Conservation (phyloP, 2,113 vertebrate species). For the Helogale parvula region DNA sequence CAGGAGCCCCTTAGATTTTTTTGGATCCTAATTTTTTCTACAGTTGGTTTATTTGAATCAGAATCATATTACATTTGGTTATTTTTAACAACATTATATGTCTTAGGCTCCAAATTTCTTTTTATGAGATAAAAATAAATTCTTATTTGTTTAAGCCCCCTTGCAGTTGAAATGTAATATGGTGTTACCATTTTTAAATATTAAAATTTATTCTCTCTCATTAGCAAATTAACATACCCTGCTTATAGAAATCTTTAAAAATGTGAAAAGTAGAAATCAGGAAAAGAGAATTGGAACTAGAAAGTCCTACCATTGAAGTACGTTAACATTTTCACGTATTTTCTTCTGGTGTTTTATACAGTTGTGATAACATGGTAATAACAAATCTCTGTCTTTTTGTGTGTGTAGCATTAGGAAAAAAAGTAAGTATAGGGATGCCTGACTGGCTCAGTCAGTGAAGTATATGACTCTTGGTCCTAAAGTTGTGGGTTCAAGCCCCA, state of each 20-base stretch:
- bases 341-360: background rate
- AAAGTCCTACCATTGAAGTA: background rate
- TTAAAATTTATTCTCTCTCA: conserved; percentile 29
- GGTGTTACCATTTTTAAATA: background rate
- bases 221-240: background rate
- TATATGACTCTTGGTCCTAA: too few species aligned
- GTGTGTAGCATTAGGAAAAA: background rate
- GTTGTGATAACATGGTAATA: background rate
- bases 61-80: background rate
- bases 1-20: background rate
- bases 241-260: conserved; percentile 17
- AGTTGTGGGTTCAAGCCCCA: too few species aligned
- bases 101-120: background rate
- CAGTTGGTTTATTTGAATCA: background rate
- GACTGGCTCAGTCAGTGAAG: too few species aligned
- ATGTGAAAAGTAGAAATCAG: background rate
- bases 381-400: background rate
- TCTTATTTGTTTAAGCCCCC: background rate
- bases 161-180: background rate
- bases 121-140: conserved; percentile 35
- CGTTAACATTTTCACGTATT: conserved; percentile 20
- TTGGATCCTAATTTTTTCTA: background rate
- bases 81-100: background rate
- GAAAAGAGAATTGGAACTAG: background rate
- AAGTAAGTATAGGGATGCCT: background rate